These are phyloP conservation scores for Cotesia glomerata DNA, from an alignment of 1,140 invertebrate species.

Conservation along the genomic window DNA sequence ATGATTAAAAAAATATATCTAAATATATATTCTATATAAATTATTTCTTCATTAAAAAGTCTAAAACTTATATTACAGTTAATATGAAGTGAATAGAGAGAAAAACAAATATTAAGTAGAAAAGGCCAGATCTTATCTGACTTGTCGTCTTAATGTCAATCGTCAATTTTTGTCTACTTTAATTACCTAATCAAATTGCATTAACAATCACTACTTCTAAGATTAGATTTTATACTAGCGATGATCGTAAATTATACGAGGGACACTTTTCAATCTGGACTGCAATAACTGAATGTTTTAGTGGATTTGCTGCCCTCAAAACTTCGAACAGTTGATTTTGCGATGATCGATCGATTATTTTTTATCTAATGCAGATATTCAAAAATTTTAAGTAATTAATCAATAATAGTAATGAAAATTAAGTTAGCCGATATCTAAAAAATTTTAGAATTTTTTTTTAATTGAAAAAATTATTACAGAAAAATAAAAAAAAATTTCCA, in stretches of 20 bases:
- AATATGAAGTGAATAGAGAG: not conserved
- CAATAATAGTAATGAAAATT: too few species aligned
- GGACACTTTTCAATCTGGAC: not conserved
- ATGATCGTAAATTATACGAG: conserved; percentile 3
- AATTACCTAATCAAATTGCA: conserved; percentile 38
- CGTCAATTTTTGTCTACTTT: conserved; percentile 33
- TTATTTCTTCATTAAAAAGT: too few species aligned
- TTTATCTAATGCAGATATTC: too few species aligned
- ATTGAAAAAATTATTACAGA: too few species aligned
- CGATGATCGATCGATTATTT: too few species aligned
- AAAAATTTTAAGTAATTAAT: too few species aligned
- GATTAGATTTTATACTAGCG: conserved; percentile 53
- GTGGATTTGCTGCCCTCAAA: not conserved
- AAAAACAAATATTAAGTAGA: conserved; percentile 31
- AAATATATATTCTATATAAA: conserved; percentile 19
- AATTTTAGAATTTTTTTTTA: too few species aligned
- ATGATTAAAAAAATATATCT: not conserved
- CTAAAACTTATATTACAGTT: not conserved
- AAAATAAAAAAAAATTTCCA: too few species aligned
- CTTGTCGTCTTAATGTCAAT: conserved; percentile 25
- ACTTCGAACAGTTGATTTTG: too few species aligned
- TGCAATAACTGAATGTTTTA: conserved; percentile 21
- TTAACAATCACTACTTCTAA: conserved; percentile 56
- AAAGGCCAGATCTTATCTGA: conserved; percentile 25
- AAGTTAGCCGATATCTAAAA: too few species aligned